A percentile compares a stretch with the other conserved stretches of the same genome.
Evolutionary conservation across 2,113 vertebrate species (phyloP).

Genomic region (Riparia riparia): DNA sequence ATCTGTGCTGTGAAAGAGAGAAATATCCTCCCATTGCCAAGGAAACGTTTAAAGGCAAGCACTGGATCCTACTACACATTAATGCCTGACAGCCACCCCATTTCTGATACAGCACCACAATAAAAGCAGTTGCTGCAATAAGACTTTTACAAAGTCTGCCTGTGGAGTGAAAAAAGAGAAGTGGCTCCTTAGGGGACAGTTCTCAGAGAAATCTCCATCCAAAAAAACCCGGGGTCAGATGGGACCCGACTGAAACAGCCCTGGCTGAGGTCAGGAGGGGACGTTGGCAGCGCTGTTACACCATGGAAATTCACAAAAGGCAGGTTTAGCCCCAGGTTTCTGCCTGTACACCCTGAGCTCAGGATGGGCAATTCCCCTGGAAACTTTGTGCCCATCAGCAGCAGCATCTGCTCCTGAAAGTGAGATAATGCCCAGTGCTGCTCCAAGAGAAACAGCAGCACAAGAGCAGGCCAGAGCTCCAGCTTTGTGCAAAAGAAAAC

Average conservation of each 20-base stretch:
- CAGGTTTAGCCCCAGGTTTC: not conserved
- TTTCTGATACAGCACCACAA: not conserved
- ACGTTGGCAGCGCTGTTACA: not conserved
- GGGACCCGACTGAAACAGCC: not conserved
- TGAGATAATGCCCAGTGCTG: not conserved
- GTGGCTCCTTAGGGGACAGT: not conserved
- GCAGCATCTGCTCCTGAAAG: not conserved
- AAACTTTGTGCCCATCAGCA: not conserved
- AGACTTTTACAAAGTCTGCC: not conserved
- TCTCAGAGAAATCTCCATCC: not conserved
- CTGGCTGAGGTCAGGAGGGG: not conserved
- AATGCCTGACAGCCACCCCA: not conserved
- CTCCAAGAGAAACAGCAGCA: not conserved
- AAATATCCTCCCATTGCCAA: not conserved
- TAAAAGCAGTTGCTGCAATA: not conserved
- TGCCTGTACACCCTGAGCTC: not conserved
- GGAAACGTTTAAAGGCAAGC: not conserved
- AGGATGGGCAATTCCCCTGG: not conserved
- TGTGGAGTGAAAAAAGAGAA: not conserved
- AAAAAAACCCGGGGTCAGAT: accelerated
- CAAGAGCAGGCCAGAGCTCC: not conserved
- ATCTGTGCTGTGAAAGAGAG: not conserved
- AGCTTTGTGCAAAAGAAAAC: not conserved
- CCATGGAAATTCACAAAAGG: not conserved
- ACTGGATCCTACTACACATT: not conserved